These are phyloP conservation scores for Callocephalon fimbriatum DNA, from an alignment of 2,113 vertebrate genomes.

Conservation along the genomic window DNA sequence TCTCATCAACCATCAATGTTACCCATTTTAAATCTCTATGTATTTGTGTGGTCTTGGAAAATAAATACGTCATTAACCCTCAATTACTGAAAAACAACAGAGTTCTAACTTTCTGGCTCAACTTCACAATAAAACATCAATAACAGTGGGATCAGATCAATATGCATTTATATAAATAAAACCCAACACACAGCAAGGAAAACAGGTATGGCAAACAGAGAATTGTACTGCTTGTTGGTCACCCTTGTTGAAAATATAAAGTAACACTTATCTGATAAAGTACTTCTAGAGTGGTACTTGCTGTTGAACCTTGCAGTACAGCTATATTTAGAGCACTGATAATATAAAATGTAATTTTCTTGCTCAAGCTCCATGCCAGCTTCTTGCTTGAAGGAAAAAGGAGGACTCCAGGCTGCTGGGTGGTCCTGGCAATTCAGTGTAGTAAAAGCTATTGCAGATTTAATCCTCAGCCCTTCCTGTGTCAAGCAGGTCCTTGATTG, in stretches of 20 bases:
- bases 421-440: neutral
- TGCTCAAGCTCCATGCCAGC: neutral
- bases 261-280: neutral
- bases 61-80: neutral
- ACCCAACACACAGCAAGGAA: neutral
- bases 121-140: neutral
- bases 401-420: neutral
- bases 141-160: neutral
- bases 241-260: neutral
- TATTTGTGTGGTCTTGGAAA: neutral
- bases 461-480: neutral
- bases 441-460: neutral
- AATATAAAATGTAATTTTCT: neutral
- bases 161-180: neutral
- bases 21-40: neutral
- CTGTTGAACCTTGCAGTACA: neutral
- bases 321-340: neutral
- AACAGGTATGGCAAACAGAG: neutral
- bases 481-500: neutral
- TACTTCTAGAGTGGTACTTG: neutral
- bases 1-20: neutral
- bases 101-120: neutral
- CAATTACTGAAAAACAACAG: neutral
- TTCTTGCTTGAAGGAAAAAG: neutral
- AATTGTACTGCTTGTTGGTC: neutral